Evolutionary conservation across 2,113 vertebrate species (phyloP).

Genomic region (Cyprichromis sp.): DNA sequence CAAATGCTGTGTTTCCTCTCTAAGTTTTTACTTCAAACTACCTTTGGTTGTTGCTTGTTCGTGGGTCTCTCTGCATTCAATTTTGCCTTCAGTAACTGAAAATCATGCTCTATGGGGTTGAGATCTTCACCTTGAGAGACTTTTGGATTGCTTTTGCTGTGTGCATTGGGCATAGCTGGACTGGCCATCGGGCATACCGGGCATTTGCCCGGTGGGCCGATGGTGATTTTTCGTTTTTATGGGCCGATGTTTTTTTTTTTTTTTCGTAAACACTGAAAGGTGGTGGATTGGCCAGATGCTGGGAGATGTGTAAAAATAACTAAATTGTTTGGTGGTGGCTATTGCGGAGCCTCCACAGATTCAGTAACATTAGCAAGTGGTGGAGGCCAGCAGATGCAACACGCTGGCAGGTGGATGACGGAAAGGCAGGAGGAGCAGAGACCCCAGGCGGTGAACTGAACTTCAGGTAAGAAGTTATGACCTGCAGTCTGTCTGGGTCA

Average conservation of each 20-base stretch:
- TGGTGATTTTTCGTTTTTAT: neutral
- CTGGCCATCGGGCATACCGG: neutral
- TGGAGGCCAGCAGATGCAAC: neutral
- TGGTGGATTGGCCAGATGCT: neutral
- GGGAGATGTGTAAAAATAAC: neutral
- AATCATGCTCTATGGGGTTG: neutral
- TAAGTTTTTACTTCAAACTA: neutral
- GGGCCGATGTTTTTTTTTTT: rapidly evolving
- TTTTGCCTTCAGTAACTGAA: neutral
- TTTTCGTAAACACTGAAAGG: neutral
- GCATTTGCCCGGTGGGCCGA: too few relatives aligned
- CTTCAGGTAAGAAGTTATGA: neutral
- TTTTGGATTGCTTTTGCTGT: neutral
- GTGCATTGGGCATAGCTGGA: neutral
- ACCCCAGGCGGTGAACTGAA: neutral
- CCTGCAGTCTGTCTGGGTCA: neutral
- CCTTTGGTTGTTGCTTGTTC: neutral
- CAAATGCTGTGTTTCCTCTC: neutral
- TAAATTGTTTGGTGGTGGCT: neutral
- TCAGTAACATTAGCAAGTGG: neutral
- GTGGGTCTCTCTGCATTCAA: neutral
- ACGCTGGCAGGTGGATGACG: neutral
- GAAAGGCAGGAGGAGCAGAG: neutral
- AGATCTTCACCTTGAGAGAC: neutral
- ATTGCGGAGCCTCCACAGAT: neutral